phyloP scores from a whole-genome alignment of 2,113 vertebrate genomes.

The Neomonachus schauinslandi region DNA sequence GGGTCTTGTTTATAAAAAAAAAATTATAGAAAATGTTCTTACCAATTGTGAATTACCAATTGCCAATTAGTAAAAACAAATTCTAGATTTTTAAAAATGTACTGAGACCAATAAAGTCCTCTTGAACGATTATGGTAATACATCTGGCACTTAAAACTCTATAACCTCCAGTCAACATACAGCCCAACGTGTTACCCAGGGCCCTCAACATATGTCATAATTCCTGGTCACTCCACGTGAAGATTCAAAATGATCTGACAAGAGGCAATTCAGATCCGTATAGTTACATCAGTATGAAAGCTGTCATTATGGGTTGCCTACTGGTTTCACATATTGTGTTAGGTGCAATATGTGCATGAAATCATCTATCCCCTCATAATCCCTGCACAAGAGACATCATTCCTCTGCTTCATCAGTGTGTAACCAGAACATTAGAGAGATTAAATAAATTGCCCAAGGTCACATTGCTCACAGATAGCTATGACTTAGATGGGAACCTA shows the following conservation, averaged over 20 bases:
- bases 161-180: neutral
- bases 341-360: neutral
- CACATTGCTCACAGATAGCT: neutral
- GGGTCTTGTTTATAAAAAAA: neutral
- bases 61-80: neutral
- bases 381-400: neutral
- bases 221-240: neutral
- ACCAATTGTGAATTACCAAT: neutral
- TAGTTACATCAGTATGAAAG: neutral
- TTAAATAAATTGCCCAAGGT: neutral
- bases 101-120: neutral
- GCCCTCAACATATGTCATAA: neutral
- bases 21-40: neutral
- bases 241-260: neutral
- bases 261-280: neutral
- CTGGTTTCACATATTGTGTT: neutral
- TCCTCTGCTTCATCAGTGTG: neutral
- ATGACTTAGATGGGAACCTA: neutral
- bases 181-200: neutral
- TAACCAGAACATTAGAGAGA: neutral
- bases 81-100: neutral
- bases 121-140: neutral
- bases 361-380: neutral
- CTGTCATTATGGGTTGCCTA: neutral
- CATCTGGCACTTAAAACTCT: neutral